Conservation (phyloP, 92 coral and sea anemone genomes). For the Blastomussa wellsi region DNA sequence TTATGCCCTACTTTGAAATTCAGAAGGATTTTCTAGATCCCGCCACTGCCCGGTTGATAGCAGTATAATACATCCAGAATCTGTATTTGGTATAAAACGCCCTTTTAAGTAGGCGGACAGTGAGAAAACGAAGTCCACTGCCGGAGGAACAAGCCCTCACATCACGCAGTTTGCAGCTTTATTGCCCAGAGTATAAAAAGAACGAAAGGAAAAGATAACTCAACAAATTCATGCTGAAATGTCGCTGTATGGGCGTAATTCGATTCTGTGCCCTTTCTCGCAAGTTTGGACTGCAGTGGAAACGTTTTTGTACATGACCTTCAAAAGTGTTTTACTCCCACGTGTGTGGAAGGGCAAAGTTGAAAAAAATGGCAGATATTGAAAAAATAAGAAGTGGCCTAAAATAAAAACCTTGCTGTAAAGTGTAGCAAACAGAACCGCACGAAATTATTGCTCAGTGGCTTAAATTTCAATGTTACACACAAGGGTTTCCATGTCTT, state of each 20-base stretch:
- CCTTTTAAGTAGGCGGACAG: background rate
- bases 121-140: background rate
- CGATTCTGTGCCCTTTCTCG: background rate
- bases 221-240: background rate
- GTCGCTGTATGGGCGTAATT: background rate
- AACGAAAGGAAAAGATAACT: background rate
- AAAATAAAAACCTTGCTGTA: background rate
- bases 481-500: background rate
- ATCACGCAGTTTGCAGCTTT: background rate
- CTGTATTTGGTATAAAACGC: background rate
- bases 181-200: too few species aligned
- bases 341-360: background rate
- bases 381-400: too few species aligned
- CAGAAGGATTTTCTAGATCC: background rate
- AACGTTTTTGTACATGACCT: background rate
- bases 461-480: background rate
- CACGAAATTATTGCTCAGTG: background rate
- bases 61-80: background rate
- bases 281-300: background rate
- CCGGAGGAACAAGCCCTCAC: background rate
- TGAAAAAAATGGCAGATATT: too few species aligned
- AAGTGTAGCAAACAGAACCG: background rate
- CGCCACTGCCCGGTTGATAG: background rate
- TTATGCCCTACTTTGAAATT: background rate
- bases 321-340: background rate